These are phyloP conservation scores for Diplazon laetatorius DNA, from an alignment of 2,888 invertebrate genomes.

Conservation along the genomic window DNA sequence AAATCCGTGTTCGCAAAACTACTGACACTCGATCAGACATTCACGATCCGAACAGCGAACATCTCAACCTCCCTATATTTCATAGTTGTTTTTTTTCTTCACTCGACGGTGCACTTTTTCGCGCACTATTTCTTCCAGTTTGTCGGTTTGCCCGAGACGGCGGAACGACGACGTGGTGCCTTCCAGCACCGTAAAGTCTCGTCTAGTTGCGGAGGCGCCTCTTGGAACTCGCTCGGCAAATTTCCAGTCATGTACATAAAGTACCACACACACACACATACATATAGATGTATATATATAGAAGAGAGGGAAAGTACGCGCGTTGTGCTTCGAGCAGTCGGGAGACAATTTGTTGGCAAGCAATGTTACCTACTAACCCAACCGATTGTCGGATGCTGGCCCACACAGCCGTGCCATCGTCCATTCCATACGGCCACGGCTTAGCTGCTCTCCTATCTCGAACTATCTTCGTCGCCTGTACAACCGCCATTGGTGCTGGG, in stretches of 20 bases:
- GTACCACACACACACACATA: not conserved
- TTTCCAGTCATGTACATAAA: constrained; percentile 48
- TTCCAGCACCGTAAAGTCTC: constrained; percentile 54
- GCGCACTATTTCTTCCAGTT: constrained; percentile 42
- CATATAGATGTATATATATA: constrained; percentile 8
- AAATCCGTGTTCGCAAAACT: not conserved
- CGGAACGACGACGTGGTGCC: constrained; percentile 28
- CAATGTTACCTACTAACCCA: constrained; percentile 27
- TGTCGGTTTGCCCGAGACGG: constrained; percentile 29
- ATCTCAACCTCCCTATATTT: constrained; percentile 2
- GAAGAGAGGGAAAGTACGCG: not conserved
- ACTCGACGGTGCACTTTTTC: constrained; percentile 19
- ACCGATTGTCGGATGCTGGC: constrained; percentile 12
- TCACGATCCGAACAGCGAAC: constrained; percentile 32
- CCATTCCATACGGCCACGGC: constrained; percentile 9
- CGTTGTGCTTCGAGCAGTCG: constrained; percentile 25
- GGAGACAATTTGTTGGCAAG: constrained; percentile 50
- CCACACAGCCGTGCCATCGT: constrained; percentile 40
- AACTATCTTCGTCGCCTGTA: constrained; percentile 33
- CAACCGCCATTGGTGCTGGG: constrained; percentile 43
- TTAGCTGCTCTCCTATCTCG: constrained; percentile 5
- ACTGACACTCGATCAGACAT: constrained; percentile 34
- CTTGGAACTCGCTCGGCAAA: constrained; percentile 31
- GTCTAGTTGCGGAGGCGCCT: constrained; percentile 40
- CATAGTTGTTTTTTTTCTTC: constrained; percentile 26